A percentile compares a stretch with the other conserved stretches of the same genome.
These are phyloP conservation scores for Lasioglossum albipes DNA, from an alignment of 1,140 invertebrate genomes.

Conservation along the genomic window DNA sequence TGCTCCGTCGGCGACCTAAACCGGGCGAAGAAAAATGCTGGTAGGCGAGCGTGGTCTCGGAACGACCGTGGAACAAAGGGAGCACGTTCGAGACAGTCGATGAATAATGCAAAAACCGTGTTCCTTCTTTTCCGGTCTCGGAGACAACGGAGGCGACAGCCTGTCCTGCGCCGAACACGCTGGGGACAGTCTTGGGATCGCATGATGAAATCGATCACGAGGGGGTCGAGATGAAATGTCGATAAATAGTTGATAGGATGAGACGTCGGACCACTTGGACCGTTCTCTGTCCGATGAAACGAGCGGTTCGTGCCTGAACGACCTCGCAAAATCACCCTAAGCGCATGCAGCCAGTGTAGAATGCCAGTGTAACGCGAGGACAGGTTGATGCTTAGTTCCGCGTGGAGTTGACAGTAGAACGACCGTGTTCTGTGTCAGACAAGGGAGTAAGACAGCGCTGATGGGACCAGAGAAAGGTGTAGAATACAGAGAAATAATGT, in stretches of 20 bases:
- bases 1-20: neutral
- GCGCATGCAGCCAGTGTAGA: no score
- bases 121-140: neutral
- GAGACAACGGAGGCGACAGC: no score
- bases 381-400: no score
- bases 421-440: no score
- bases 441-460: no score
- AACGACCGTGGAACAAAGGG: neutral
- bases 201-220: neutral
- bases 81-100: neutral
- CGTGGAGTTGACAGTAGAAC: no score
- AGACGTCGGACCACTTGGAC: neutral
- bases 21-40: neutral
- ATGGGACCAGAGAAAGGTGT: no score
- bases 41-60: neutral
- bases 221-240: neutral
- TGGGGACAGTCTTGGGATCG: neutral
- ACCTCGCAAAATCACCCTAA: neutral
- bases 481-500: no score
- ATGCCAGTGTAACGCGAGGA: no score
- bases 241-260: constrained; percentile 1
- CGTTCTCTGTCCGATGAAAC: neutral
- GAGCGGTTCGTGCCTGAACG: neutral
- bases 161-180: neutral
- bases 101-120: constrained; percentile 21